These are phyloP conservation scores for Dinoponera quadriceps DNA, from an alignment of 1,140 invertebrate species.

Conservation along the genomic window DNA sequence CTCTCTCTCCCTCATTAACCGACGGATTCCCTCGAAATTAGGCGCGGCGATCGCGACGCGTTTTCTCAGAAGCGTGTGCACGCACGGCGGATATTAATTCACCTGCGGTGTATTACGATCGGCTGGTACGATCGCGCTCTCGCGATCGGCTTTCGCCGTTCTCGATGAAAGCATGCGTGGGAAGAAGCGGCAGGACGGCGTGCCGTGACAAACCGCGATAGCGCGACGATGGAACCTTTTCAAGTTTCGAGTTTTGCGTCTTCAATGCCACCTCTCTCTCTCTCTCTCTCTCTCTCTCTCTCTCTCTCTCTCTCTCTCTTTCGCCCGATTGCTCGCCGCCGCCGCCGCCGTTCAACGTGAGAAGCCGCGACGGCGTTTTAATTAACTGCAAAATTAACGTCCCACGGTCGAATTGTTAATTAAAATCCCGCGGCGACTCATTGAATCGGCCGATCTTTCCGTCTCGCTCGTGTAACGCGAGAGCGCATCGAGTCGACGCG, in stretches of 20 bases:
- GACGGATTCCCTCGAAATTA: background rate
- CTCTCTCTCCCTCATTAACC: background rate
- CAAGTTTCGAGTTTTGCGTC: conserved; percentile 12
- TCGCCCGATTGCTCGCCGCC: background rate
- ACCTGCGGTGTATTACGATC: background rate
- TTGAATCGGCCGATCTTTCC: conserved; percentile 15
- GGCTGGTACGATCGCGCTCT: background rate
- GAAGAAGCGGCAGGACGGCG: background rate
- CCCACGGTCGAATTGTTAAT: conserved; percentile 47
- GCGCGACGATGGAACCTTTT: background rate
- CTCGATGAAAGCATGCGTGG: background rate
- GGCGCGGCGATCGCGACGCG: background rate
- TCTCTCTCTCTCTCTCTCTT: background rate
- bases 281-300: background rate
- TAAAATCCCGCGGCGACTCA: conserved; percentile 36
- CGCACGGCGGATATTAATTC: background rate
- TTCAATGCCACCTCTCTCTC: background rate
- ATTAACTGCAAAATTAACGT: conserved; percentile 46
- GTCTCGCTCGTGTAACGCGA: conserved; percentile 18
- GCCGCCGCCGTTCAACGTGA: background rate
- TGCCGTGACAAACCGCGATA: background rate
- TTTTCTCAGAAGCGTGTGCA: background rate
- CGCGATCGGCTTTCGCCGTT: too few species aligned
- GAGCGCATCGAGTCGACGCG: background rate
- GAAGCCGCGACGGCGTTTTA: conserved; percentile 21